Conservation (phyloP, 2,888 invertebrate species). For the Dicyrtoma fusca region DNA sequence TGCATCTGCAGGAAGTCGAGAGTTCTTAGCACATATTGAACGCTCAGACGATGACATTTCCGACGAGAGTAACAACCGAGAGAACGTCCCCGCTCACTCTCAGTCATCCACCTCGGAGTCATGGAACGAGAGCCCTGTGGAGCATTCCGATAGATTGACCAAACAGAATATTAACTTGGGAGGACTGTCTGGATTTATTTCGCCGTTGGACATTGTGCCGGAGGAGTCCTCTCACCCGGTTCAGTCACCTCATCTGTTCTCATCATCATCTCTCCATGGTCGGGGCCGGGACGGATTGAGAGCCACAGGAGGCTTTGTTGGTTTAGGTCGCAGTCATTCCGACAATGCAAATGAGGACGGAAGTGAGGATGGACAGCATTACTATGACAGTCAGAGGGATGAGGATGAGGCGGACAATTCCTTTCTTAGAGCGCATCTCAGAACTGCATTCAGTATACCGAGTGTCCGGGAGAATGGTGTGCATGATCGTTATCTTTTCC, state of each 20-base stretch:
- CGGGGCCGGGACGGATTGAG: background rate
- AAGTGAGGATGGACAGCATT: background rate
- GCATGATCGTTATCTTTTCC: background rate
- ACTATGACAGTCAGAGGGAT: constrained; percentile 8
- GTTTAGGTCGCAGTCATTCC: background rate
- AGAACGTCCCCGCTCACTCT: background rate
- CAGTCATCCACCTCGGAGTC: background rate
- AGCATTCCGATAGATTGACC: background rate
- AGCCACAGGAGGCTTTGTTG: background rate
- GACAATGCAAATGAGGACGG: background rate
- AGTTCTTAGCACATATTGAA: constrained; percentile 26
- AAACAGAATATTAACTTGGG: constrained; percentile 7
- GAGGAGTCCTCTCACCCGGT: background rate
- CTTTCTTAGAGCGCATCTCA: constrained; percentile 9
- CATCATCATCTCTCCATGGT: background rate
- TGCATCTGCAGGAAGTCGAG: constrained; percentile 31
- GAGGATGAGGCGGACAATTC: background rate
- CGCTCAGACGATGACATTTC: constrained; percentile 11
- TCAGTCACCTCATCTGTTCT: constrained; percentile 12
- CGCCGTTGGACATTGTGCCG: background rate
- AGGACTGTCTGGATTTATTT: constrained; percentile 5
- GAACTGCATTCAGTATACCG: constrained; percentile 4
- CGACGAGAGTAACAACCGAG: constrained; percentile 3
- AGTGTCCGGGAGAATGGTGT: background rate
- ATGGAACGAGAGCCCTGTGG: constrained; percentile 1